phyloP scores from a whole-genome alignment of 2,888 invertebrate genomes.

The Cynaeus angustus region DNA sequence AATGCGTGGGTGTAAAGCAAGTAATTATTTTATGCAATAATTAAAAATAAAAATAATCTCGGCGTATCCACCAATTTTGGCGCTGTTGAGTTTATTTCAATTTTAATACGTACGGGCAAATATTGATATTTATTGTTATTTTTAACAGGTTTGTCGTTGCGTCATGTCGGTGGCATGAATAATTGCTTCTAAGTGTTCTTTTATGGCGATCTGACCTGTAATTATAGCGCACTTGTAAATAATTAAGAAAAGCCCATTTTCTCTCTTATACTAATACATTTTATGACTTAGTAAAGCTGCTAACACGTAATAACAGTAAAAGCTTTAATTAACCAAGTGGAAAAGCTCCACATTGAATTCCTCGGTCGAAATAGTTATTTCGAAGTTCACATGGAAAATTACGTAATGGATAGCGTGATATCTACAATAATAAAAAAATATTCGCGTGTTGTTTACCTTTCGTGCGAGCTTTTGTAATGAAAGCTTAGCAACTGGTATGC shows the following conservation, averaged over 20 bases:
- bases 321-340: constrained; percentile 16
- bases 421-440: constrained; percentile 39
- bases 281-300: constrained; percentile 5
- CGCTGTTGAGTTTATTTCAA: too few species aligned
- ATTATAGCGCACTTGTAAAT: background rate
- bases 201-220: background rate
- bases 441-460: constrained; percentile 43
- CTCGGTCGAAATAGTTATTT: constrained; percentile 17
- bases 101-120: too few species aligned
- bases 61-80: too few species aligned
- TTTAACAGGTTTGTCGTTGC: too few species aligned
- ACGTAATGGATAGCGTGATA: constrained; percentile 40
- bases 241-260: constrained; percentile 5
- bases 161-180: too few species aligned
- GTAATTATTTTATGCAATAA: too few species aligned
- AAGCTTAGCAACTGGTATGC: constrained; percentile 34
- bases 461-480: constrained; percentile 41
- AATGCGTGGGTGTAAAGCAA: too few species aligned
- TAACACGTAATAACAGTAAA: constrained; percentile 17
- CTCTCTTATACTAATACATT: background rate
- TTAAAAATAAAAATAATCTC: too few species aligned
- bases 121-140: too few species aligned
- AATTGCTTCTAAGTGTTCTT: too few species aligned
- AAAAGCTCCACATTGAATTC: constrained; percentile 16
- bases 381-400: constrained; percentile 28